Evolutionary conservation across 2,888 invertebrate genomes (phyloP).

Genomic region (Hypomecis atomaria): DNA sequence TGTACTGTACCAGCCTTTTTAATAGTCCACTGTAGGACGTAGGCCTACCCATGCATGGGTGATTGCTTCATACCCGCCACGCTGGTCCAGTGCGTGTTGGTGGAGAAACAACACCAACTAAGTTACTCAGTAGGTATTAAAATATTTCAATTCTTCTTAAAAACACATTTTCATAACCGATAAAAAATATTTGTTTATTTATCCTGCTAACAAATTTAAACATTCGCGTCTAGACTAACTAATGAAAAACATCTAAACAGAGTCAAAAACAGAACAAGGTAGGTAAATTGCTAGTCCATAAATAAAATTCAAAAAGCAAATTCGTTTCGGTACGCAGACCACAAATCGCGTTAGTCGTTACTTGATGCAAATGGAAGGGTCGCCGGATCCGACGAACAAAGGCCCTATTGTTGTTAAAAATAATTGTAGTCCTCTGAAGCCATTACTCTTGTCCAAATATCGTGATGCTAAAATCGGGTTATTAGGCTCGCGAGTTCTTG

Average conservation of each 20-base stretch:
- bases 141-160: not conserved
- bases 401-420: constrained; percentile 77
- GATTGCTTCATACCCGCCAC: too few relatives aligned
- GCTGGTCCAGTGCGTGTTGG: too few relatives aligned
- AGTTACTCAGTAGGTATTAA: too few relatives aligned
- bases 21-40: too few relatives aligned
- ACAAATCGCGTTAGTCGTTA: constrained; percentile 63
- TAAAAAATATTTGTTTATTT: not conserved
- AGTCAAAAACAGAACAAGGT: constrained; percentile 3
- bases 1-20: too few relatives aligned
- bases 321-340: constrained; percentile 56
- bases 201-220: not conserved
- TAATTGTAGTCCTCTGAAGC: constrained; percentile 66
- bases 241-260: not conserved
- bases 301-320: constrained; percentile 29
- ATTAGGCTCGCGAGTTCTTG: constrained; percentile 12
- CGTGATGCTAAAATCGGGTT: constrained; percentile 23
- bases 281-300: constrained; percentile 30
- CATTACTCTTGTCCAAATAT: constrained; percentile 33
- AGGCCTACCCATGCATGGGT: too few relatives aligned
- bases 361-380: constrained; percentile 70
- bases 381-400: constrained; percentile 50
- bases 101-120: too few relatives aligned
- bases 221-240: not conserved
- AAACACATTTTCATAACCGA: not conserved